Evolutionary conservation across 2,888 invertebrate species (phyloP).

Genomic region (Trisateles emortualis): DNA sequence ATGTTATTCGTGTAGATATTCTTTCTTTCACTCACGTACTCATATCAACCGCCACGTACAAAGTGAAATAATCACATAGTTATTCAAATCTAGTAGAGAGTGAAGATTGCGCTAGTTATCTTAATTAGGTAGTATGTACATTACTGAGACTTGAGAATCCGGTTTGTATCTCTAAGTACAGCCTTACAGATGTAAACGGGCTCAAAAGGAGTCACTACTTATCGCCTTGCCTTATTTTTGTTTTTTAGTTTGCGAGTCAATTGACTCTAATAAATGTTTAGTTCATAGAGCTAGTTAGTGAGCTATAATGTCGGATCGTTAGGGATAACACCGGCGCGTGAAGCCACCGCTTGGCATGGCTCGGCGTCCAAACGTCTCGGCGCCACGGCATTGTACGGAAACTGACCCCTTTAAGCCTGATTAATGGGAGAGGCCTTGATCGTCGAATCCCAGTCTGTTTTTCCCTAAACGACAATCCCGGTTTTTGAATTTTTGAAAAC

Average conservation of each 20-base stretch:
- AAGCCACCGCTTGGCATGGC: conserved; percentile 29
- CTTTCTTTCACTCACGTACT: conserved; percentile 6
- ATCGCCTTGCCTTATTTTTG: conserved; percentile 1
- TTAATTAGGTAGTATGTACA: conserved; percentile 20
- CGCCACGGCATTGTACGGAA: conserved; percentile 57
- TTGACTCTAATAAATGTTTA: neutral
- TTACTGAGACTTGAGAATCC: conserved; percentile 1
- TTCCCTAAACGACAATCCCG: conserved; percentile 65
- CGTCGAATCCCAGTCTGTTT: conserved; percentile 63
- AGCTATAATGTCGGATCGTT: conserved; percentile 15
- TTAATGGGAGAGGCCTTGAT: conserved; percentile 66
- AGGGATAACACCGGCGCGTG: conserved; percentile 36
- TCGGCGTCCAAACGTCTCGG: conserved; percentile 60
- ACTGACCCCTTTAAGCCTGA: conserved; percentile 74
- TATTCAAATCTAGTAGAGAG: conserved; percentile 5
- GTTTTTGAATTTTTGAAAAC: conserved; percentile 79
- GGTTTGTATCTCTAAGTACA: neutral
- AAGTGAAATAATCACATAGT: conserved; percentile 6
- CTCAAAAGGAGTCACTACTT: conserved; percentile 1
- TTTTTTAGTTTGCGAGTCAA: neutral
- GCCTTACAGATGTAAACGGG: neutral
- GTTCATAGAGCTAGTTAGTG: conserved; percentile 12
- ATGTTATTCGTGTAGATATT: neutral
- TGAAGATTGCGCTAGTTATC: conserved; percentile 10
- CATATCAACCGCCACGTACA: neutral